Percentiles rank a stretch among this genome's conserved stretches.
Evolutionary conservation across 1,140 invertebrate species (phyloP).

Genomic region (Oreohelix idahoensis): DNA sequence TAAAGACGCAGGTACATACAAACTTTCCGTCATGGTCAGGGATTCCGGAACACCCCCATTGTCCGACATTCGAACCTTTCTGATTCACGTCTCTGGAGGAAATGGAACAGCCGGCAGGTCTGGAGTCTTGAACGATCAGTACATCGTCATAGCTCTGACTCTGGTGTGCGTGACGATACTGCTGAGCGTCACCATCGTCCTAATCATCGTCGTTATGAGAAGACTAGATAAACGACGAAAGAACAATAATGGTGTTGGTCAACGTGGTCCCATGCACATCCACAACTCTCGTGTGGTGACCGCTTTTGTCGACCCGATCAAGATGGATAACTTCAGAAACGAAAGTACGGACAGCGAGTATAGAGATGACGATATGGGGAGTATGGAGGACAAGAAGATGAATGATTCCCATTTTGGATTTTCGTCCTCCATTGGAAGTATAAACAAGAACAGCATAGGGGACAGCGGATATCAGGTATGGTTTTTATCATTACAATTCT

Average conservation of each 20-base stretch:
- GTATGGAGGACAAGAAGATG: conserved; percentile 13
- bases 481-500: not conserved
- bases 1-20: conserved; percentile 47
- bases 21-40: conserved; percentile 50
- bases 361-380: conserved; percentile 8
- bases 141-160: conserved; percentile 59
- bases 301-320: conserved; percentile 42
- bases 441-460: conserved; percentile 10
- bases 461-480: conserved; percentile 25
- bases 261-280: conserved; percentile 30
- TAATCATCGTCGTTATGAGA: conserved; percentile 59
- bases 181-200: conserved; percentile 58
- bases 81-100: conserved; percentile 43
- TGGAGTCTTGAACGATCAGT: conserved; percentile 42
- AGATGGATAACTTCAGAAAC: conserved; percentile 44
- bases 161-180: conserved; percentile 62
- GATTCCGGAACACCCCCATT: conserved; percentile 47
- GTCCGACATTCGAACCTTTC: conserved; percentile 41
- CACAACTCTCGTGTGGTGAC: conserved; percentile 37
- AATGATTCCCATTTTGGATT: conserved; percentile 44
- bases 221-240: conserved; percentile 49
- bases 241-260: not conserved
- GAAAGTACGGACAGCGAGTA: conserved; percentile 25
- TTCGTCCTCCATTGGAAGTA: conserved; percentile 31
- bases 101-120: conserved; percentile 38